These are phyloP conservation scores for Labeo catla DNA, from an alignment of 2,113 vertebrate species.

Conservation along the genomic window DNA sequence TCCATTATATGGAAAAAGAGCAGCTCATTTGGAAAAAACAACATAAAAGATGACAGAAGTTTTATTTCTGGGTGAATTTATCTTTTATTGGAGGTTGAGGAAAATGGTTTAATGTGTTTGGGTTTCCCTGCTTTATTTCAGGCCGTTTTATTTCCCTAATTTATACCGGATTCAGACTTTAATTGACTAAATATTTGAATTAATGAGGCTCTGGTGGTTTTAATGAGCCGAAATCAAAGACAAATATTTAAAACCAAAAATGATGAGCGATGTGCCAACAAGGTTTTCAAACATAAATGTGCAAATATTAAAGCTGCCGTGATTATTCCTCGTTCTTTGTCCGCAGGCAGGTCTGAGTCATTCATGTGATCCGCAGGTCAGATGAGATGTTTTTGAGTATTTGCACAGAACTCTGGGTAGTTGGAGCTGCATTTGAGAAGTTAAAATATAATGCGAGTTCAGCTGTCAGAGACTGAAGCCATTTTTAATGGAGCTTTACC, in stretches of 20 bases:
- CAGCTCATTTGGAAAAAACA: neutral
- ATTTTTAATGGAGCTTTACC: neutral
- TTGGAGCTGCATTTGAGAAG: neutral
- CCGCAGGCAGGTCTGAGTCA: neutral
- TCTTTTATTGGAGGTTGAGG: neutral
- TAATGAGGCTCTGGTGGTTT: neutral
- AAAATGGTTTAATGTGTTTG: neutral
- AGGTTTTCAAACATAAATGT: conserved; percentile 39
- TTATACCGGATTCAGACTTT: conserved; percentile 9
- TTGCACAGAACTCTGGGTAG: neutral
- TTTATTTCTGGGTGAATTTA: neutral
- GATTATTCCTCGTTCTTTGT: conserved; percentile 39
- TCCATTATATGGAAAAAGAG: neutral
- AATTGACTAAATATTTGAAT: conserved; percentile 31
- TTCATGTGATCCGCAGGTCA: neutral
- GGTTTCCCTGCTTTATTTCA: conserved; percentile 41
- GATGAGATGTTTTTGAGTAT: neutral
- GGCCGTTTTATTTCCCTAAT: conserved; percentile 45
- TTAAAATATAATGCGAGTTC: neutral
- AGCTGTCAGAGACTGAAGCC: neutral
- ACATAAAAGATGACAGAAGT: neutral
- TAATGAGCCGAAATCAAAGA: neutral
- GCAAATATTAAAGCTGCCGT: neutral
- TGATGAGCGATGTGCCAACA: neutral
- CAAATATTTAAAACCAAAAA: conserved; percentile 1